Conservation (phyloP, 2,888 invertebrate genomes). For the Craniophora ligustri region DNA sequence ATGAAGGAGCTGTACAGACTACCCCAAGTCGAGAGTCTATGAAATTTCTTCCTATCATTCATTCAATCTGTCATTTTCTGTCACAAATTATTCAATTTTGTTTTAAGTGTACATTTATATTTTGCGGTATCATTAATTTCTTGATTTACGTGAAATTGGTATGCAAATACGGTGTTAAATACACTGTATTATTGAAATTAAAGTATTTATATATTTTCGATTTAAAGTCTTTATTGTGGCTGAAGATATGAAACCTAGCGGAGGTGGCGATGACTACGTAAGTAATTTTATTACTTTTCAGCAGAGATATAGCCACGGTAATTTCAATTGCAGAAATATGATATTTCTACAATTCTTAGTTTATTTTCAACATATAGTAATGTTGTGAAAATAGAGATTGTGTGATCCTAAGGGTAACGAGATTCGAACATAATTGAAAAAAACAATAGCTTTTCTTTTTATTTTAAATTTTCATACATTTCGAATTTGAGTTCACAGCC, state of each 20-base stretch:
- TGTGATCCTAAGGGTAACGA: too few species aligned
- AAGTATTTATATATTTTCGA: conserved; percentile 1
- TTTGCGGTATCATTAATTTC: conserved; percentile 38
- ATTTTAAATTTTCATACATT: too few species aligned
- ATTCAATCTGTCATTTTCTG: neutral
- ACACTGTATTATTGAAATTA: neutral
- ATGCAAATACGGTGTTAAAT: conserved; percentile 8
- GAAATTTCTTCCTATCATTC: too few species aligned
- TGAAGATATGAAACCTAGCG: conserved; percentile 77
- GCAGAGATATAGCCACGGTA: neutral
- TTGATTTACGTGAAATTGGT: conserved; percentile 25
- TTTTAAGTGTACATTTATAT: conserved; percentile 24
- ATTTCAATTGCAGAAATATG: too few species aligned
- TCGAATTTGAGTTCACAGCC: too few species aligned
- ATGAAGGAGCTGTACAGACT: too few species aligned
- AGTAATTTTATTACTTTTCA: conserved; percentile 53
- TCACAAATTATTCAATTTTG: conserved; percentile 25
- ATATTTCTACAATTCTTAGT: neutral
- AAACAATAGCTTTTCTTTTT: too few species aligned
- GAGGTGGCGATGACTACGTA: conserved; percentile 81
- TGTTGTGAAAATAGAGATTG: too few species aligned
- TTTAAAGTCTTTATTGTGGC: conserved; percentile 17
- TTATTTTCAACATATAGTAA: too few species aligned
- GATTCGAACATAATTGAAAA: too few species aligned
- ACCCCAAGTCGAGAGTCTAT: too few species aligned